phyloP scores from a whole-genome alignment of 2,797 vertebrate species.

The Sus cebifrons region DNA sequence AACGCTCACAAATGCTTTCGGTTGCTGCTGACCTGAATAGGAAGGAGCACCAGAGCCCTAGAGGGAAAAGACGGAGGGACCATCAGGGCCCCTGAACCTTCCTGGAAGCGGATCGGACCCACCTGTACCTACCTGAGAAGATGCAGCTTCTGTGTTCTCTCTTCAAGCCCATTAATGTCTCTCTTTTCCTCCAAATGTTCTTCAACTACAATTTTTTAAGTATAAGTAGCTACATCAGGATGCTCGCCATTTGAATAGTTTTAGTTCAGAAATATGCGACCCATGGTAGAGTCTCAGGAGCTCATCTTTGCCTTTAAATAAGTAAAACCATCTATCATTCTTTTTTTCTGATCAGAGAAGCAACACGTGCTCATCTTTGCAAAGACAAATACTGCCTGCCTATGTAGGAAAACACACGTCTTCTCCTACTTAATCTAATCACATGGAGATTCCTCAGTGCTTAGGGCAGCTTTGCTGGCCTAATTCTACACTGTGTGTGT shows the following conservation, averaged over 20 bases:
- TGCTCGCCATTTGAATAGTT: background rate
- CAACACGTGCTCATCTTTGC: background rate
- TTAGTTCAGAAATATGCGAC: background rate
- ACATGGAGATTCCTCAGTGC: background rate
- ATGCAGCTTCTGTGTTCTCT: background rate
- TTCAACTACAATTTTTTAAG: background rate
- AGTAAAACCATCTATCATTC: background rate
- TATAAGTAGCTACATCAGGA: background rate
- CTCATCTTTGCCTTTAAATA: background rate
- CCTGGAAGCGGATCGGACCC: background rate
- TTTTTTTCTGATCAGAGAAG: background rate
- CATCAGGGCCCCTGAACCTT: background rate
- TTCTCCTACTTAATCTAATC: background rate
- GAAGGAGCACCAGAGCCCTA: background rate
- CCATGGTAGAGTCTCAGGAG: background rate
- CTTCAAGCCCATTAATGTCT: accelerated
- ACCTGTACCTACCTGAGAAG: too few relatives aligned
- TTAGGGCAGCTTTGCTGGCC: background rate
- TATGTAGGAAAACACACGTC: background rate
- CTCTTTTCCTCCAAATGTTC: background rate
- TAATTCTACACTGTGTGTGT: background rate
- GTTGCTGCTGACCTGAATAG: slow-evolving; percentile 49
- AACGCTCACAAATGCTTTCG: background rate
- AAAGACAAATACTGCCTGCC: background rate
- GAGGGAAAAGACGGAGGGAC: background rate